Evolutionary conservation across 2,113 vertebrate genomes (phyloP).

Genomic region (Leptodactylus fuscus): DNA sequence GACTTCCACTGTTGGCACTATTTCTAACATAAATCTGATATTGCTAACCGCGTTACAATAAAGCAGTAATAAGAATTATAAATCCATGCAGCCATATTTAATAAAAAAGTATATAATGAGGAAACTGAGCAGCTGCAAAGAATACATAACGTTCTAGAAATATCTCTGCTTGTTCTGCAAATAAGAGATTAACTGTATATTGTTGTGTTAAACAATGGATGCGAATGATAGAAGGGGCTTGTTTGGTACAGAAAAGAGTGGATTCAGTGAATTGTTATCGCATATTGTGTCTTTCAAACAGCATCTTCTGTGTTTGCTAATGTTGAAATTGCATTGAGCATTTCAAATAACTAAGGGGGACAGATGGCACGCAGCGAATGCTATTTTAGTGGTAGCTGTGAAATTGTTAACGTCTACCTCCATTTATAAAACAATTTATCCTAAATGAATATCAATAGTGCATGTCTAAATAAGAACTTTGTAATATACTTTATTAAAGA

Average conservation of each 20-base stretch:
- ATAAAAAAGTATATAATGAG: background rate
- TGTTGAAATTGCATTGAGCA: background rate
- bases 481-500: no score
- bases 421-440: no score
- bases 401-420: no score
- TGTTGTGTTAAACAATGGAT: background rate
- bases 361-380: background rate
- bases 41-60: background rate
- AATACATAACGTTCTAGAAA: background rate
- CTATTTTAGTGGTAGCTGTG: background rate
- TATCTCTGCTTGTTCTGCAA: background rate
- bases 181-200: background rate
- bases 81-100: background rate
- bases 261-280: background rate
- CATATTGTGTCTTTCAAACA: background rate
- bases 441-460: no score
- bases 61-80: background rate
- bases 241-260: background rate
- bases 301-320: background rate
- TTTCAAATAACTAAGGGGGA: background rate
- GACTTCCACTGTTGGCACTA: no score
- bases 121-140: background rate
- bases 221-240: background rate
- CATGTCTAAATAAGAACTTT: no score
- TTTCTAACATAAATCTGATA: background rate